Evolutionary conservation across 1,140 invertebrate species (phyloP).

Genomic region (Caenorhabditis latens): DNA sequence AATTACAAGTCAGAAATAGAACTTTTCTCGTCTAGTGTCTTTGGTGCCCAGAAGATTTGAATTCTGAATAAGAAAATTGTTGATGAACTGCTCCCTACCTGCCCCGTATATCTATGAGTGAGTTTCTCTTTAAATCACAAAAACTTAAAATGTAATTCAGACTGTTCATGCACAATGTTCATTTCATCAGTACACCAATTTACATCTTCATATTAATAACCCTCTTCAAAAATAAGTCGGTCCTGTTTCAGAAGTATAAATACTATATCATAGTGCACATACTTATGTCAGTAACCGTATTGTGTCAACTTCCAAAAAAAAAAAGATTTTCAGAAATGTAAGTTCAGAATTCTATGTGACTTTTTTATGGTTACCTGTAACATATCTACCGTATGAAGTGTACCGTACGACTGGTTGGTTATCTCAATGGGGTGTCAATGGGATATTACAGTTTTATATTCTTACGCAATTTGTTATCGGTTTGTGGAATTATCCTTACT

Average conservation of each 20-base stretch:
- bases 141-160: not conserved
- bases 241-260: not conserved
- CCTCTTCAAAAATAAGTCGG: not conserved
- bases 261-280: not conserved
- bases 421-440: not conserved
- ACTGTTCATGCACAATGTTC: not conserved
- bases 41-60: too few species aligned
- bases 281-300: not conserved
- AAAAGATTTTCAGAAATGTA: not conserved
- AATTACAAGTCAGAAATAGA: too few species aligned
- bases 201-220: not conserved
- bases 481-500: too few species aligned
- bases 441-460: not conserved
- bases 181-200: not conserved
- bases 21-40: too few species aligned
- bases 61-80: too few species aligned
- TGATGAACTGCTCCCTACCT: not conserved
- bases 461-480: not conserved
- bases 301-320: not conserved
- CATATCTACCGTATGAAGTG: not conserved
- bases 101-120: not conserved
- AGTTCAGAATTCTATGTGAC: not conserved
- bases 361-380: not conserved
- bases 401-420: not conserved
- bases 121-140: not conserved